Base-by-base conservation (phyloP, 1,140 invertebrate species). In the Drepana arcuata region DNA sequence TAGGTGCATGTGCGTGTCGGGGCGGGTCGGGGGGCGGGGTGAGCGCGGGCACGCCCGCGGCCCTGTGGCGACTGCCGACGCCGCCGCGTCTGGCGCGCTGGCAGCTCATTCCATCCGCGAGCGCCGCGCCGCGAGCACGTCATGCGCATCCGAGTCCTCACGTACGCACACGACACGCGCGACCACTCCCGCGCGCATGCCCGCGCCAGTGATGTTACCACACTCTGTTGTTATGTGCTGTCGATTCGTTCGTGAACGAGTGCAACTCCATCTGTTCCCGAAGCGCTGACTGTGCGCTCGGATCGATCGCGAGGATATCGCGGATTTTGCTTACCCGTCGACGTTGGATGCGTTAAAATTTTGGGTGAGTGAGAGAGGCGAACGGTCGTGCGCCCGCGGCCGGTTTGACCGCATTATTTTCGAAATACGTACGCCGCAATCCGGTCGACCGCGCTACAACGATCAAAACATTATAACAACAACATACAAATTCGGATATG, bases 361-460 rank as follows among this genome's bases (percentile, higher is more conserved):
- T 78, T 64, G 73, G 77, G 77, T 78, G 73, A 81, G 77, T 81
- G 73, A 71, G 75, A 78, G 69, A 81, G 70, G 57, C 61, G 56
- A 59, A 61, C 58, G 67, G 47, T 58, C 63, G 56, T 51, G 64
- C 61, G 64, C 68, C 58, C 55, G 73, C 63, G 63, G 70, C 74
- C 67, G 71, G 75, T 81, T 72, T 81, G 75, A 81, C 75, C 75
- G 75, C 75, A 81, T 81, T 81, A 80, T 80, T 80, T 75, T 72
- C 65, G 73, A 75, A 77, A 80, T 80, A 80, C 75, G 71, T 75
- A 75, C 67, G 61, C 67, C 55, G 51, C 57, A 61, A 73, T 73
- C 69, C 73, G 69, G 63, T 68, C 63, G 70, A 61, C 56, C 60
- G 62, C 48, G 69, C 60, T 63, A 71, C 53, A 57, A 62, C 55